Conservation (phyloP, 2,888 invertebrate species). For the Drosophila prolongata region DNA sequence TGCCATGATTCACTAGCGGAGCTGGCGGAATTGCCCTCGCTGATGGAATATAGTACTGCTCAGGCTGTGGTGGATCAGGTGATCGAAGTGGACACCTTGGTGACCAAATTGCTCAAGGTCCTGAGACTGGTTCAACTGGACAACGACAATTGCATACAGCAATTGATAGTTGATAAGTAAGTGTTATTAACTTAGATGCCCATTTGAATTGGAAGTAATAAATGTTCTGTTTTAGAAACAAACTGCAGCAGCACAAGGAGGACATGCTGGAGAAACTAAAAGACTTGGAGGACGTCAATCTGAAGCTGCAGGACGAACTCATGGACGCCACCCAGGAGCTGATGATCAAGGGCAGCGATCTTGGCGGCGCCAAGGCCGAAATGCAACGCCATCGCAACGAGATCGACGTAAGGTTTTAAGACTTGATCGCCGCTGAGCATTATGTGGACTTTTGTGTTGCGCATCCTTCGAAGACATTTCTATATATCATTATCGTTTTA, state of each 20-base stretch:
- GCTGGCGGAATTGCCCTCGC: slow-evolving; percentile 84
- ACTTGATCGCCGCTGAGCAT: slow-evolving; percentile 22
- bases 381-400: slow-evolving; percentile 86
- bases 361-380: slow-evolving; percentile 85
- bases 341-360: slow-evolving; percentile 85
- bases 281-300: slow-evolving; percentile 86
- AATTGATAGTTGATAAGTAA: slow-evolving; percentile 88
- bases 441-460: slow-evolving; percentile 51
- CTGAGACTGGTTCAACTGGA: slow-evolving; percentile 90
- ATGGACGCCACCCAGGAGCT: slow-evolving; percentile 86
- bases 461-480: slow-evolving; percentile 76
- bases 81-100: slow-evolving; percentile 90
- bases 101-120: slow-evolving; percentile 90
- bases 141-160: slow-evolving; percentile 88
- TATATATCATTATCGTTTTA: slow-evolving; percentile 63
- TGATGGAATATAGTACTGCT: slow-evolving; percentile 86
- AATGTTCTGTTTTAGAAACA: slow-evolving; percentile 74
- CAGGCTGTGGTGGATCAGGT: slow-evolving; percentile 89
- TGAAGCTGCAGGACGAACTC: slow-evolving; percentile 86
- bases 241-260: slow-evolving; percentile 84
- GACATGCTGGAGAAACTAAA: slow-evolving; percentile 85
- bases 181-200: slow-evolving; percentile 35
- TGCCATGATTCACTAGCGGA: slow-evolving; percentile 85
- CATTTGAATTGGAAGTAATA: too few relatives aligned
- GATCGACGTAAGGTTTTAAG: slow-evolving; percentile 86